Base-by-base conservation (phyloP, 2,888 invertebrate species). In the Meteorus cinctellus region DNA sequence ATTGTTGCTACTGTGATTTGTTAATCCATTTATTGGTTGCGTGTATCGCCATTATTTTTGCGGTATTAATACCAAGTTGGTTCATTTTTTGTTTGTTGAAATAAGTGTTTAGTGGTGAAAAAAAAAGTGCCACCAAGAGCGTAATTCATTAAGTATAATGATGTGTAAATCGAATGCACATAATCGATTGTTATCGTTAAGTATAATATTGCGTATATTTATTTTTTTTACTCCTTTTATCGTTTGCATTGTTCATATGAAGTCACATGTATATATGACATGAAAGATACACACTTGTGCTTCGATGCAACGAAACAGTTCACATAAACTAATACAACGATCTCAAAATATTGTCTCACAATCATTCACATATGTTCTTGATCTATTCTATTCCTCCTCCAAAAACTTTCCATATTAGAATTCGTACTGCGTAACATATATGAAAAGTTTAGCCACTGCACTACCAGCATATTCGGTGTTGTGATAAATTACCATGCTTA, bases 381-480 rank as follows among this genome's bases (percentile, higher is more conserved):
- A 2, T 8, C 41, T 12, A 41, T 12, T 41, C 12, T 41, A 41
- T 41, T 12, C 12, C 41, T 12, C 0, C 8, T 12, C 12, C 2
- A 8, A 12, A 31, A 45, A 55, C n/a, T 19, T 24, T 12, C 1
- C 31, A 8, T 34, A 62, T 91, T 91, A 95, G 91, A 93, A 97
- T 83, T 94, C 93, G 86, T 95, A 95, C 86, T 96, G 94, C 0
- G 97, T 96, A 4, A 98, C 96, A 85, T 94, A 94, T 70, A 98
- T 94, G 84, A 94, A 94, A 69, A 98, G 92, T 87, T 95, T 96
- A 0, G 97, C 96, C 0, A 97, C 92, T 14, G 96, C 96, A 62
- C 94, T 95, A 0, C 97, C 97, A 8, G 94, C 94, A 79, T 95
- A 96, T 70, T 92, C 91, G 4, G 94, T 93, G 67, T 93, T 92